phyloP scores from a whole-genome alignment of 2,113 vertebrate genomes.

The Pygoscelis adeliae region DNA sequence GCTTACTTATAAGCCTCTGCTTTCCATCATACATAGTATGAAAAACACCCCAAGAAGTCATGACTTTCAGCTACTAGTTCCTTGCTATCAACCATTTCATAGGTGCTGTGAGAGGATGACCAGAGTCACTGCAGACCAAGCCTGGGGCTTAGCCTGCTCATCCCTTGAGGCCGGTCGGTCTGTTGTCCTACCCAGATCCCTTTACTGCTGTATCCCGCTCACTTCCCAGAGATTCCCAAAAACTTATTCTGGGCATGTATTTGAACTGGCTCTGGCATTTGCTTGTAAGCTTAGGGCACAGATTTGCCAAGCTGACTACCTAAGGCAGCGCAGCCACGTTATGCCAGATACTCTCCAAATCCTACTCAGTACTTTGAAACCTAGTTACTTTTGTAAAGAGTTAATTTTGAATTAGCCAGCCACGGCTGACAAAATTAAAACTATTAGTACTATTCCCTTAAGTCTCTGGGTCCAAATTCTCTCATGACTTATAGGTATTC shows the following conservation, averaged over 20 bases:
- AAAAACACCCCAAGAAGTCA: neutral
- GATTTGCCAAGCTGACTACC: neutral
- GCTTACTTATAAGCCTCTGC: neutral
- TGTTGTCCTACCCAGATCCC: neutral
- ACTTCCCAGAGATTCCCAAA: neutral
- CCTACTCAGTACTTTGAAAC: neutral
- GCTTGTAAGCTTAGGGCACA: neutral
- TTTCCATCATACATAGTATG: neutral
- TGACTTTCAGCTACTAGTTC: neutral
- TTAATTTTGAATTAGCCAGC: neutral
- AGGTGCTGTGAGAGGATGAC: neutral
- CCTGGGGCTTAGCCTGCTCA: neutral
- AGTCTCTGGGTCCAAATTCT: neutral
- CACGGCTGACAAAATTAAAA: neutral
- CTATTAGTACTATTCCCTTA: neutral
- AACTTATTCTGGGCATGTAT: neutral
- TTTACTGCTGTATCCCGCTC: neutral
- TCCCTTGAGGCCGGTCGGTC: too few relatives aligned
- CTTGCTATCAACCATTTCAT: neutral
- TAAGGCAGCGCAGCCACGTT: accelerated
- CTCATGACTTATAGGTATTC: neutral
- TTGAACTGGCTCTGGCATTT: neutral
- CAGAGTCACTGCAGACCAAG: neutral
- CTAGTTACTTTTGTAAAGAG: neutral
- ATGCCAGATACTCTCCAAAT: neutral